phyloP scores from a whole-genome alignment of 2,113 vertebrate species.

The Rhagologus leucostigma region DNA sequence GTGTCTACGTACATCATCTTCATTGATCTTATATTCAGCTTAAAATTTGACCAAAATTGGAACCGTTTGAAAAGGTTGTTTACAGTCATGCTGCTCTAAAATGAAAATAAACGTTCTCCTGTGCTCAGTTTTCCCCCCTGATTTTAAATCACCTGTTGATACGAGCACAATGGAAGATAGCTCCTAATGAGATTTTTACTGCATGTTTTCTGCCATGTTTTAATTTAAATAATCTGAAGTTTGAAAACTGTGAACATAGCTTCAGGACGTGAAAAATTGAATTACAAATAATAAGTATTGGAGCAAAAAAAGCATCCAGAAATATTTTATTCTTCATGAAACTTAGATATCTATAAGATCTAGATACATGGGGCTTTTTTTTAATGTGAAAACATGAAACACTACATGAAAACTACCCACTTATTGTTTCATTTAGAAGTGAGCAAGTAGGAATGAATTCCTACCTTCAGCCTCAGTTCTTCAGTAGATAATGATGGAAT shows the following conservation, averaged over 20 bases:
- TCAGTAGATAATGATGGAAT: not conserved
- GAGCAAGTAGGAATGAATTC: not conserved
- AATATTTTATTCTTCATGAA: not conserved
- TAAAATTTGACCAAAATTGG: not conserved
- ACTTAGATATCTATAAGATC: not conserved
- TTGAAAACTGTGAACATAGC: not conserved
- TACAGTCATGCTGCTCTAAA: not conserved
- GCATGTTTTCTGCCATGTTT: not conserved
- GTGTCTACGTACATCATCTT: not conserved
- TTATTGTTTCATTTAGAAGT: too few species aligned
- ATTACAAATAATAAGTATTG: not conserved
- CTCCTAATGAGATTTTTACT: not conserved
- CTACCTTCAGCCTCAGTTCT: not conserved
- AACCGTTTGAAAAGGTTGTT: not conserved
- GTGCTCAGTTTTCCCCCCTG: not conserved
- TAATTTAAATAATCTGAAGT: not conserved
- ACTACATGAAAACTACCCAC: rapidly evolving
- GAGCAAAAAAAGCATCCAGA: not conserved
- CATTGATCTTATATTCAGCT: not conserved
- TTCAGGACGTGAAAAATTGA: not conserved
- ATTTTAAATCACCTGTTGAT: not conserved
- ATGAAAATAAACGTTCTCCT: not conserved
- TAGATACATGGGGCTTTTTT: not conserved
- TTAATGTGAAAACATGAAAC: not conserved
- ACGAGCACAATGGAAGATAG: not conserved